Base-by-base conservation (phyloP, 92 coral and sea anemone species). In the Isaurus tuberculatus region DNA sequence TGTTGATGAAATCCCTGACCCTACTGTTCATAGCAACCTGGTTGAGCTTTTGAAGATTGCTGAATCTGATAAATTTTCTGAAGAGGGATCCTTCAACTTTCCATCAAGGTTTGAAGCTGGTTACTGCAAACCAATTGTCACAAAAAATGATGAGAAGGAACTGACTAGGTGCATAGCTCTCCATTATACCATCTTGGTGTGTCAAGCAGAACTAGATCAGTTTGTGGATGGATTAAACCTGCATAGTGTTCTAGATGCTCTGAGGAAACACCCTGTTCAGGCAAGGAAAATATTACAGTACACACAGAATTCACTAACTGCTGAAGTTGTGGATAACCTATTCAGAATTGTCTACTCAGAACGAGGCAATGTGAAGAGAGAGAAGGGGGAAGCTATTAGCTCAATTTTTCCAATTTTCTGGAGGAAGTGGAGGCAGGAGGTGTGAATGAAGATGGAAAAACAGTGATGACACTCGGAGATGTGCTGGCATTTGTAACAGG, bases 391-490 rank as follows among this genome's bases (percentile, higher is more conserved):
- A 77, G 83, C 83, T 29, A 77, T 77, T 17, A 34, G 23, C 40
- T 77, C 23, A 11, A 77, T 49, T 51, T 77, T 37, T 49, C 69
- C 69, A 44, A 37, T 28, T 57, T 40, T 49, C 67, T 77, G 36
- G 83, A 77, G 61, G 83, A 79, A 40, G 53, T 79, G 65, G 72
- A 79, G 71, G 48, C 3, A 29, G 72, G 84, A 31, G 84, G 28
- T 20, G 48, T 79, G 10, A 77, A 48, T 15, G 68, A 32, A 23
- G 63, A 48, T 48, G 65, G 67, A 48, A 43, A n/a, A n/a, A n/a
- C n/a, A n/a, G n/a, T n/a, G n/a, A n/a, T n/a, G n/a, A n/a, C n/a
- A n/a, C n/a, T n/a, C n/a, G n/a, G n/a, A n/a, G n/a, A n/a, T n/a
- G n/a, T n/a, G n/a, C n/a, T n/a, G n/a, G n/a, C n/a, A n/a, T n/a